A percentile compares a stretch with the other conserved stretches of the same genome.
phyloP scores from a whole-genome alignment of 1,140 invertebrate genomes.

The Pteromalus puparum region DNA sequence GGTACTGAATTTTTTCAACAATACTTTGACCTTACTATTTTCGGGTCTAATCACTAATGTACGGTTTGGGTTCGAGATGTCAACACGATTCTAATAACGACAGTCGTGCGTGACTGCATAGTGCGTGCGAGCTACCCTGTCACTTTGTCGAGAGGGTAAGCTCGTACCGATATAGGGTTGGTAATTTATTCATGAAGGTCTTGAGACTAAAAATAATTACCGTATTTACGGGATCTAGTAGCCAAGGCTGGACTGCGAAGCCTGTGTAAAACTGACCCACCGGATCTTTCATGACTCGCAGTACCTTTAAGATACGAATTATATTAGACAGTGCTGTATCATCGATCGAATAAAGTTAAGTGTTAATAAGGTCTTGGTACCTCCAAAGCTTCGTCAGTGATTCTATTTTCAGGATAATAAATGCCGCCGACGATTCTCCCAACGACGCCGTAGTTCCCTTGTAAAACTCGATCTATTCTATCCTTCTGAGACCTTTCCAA shows the following conservation, averaged over 20 bases:
- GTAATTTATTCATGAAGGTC: not conserved
- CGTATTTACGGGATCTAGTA: slow-evolving; percentile 61
- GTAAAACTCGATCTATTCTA: slow-evolving; percentile 45
- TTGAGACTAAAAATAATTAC: slow-evolving; percentile 54
- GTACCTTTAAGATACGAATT: slow-evolving; percentile 51
- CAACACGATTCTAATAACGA: too few relatives aligned
- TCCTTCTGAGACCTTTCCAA: slow-evolving; percentile 38
- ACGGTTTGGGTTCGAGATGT: too few relatives aligned
- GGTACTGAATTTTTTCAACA: too few relatives aligned
- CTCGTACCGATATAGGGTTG: too few relatives aligned
- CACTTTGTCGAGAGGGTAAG: not conserved
- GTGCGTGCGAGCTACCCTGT: too few relatives aligned
- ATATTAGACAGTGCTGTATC: not conserved
- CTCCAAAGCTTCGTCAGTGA: slow-evolving; percentile 56
- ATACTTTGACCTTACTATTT: too few relatives aligned
- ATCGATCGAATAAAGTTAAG: too few relatives aligned
- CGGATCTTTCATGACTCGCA: slow-evolving; percentile 63
- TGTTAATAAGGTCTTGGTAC: slow-evolving; percentile 43
- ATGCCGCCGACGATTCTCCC: slow-evolving; percentile 58
- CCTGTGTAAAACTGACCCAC: slow-evolving; percentile 58
- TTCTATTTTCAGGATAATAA: slow-evolving; percentile 62
- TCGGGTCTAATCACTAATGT: too few relatives aligned
- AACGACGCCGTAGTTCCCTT: slow-evolving; percentile 60
- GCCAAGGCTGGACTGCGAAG: slow-evolving; percentile 67
- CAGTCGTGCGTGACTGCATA: too few relatives aligned